Evolutionary conservation across 2,888 invertebrate genomes (phyloP), one percentile per base, ranked within the genome.

Genomic region (Norana najaformis): DNA sequence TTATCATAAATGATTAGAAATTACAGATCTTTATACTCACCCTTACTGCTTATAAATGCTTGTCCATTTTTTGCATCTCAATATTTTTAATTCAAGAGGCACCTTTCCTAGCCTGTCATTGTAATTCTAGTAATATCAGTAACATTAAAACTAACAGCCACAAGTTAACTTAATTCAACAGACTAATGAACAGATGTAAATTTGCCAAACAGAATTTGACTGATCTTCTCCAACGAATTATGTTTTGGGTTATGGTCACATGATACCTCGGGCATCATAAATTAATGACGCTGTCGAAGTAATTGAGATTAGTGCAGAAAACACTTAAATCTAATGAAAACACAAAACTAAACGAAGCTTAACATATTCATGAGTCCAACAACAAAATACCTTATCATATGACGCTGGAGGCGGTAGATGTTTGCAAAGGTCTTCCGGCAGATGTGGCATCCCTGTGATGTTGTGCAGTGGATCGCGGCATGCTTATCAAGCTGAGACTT

Each of bases 341-440:
- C n/a, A 30, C n/a, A 11, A n/a, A 69, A 5, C 69, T n/a, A 69
- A 69, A 69, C 18, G n/a, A 69, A 47, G 23, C 69, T 69, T 69
- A 69, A 69, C 11, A 11, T 69, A 69, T 69, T 69, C n/a, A n/a
- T 69, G 11, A n/a, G 30, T 30, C 13, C 6, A n/a, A 0, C 69
- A 69, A 69, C 30, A 23, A 8, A 47, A 2, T 11, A 83, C 85
- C 98, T 98, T 95, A 99, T 98, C 98, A 98, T 98, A 96, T 99
- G 98, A 93, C 99, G 97, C 95, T 99, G 98, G 92, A 99, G 96
- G 93, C 99, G 97, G 96, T 99, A 98, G 91, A 99, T 98, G 96
- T 99, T 99, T 93, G 98, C 98, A 95, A 99, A 99, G 93, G 97
- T 97, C 96, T 99, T 99, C 96, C 97, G 97, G 96, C 99, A 99